These are phyloP conservation scores for Luehdorfia chinensis DNA, from an alignment of 1,140 invertebrate species.

Conservation along the genomic window DNA sequence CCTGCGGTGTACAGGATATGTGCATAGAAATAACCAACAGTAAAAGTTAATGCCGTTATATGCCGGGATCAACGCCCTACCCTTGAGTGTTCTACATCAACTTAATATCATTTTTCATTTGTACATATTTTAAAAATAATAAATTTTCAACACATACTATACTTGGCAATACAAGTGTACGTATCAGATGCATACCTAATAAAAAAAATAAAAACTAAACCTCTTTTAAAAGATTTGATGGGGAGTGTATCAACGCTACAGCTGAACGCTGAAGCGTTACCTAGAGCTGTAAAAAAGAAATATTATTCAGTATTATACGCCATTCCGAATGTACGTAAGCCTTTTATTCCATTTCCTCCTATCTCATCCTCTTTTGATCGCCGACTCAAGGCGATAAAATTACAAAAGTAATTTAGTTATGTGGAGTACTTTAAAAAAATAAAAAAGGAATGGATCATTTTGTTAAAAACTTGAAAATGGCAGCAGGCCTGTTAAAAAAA, in stretches of 20 bases:
- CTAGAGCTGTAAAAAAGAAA: constrained; percentile 8
- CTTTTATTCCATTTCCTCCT: constrained; percentile 3
- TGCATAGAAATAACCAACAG: no score
- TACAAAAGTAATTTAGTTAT: background rate
- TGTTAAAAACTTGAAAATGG: no score
- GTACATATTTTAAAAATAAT: no score
- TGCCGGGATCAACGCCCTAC: no score
- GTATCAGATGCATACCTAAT: background rate
- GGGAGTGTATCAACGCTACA: constrained; percentile 1
- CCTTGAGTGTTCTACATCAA: no score
- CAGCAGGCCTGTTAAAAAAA: no score
- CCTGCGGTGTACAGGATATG: no score
- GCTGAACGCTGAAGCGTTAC: background rate
- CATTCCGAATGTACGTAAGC: background rate
- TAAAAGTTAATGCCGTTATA: no score
- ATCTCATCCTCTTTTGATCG: constrained; percentile 3
- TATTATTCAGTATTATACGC: constrained; percentile 7
- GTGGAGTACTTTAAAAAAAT: background rate
- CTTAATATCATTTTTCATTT: no score
- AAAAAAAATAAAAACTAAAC: background rate
- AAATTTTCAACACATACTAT: background rate
- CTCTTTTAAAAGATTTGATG: background rate
- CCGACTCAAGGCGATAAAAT: background rate
- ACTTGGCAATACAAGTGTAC: background rate
- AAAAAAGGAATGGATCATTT: background rate